These are phyloP conservation scores for Resseliella maxima DNA, from an alignment of 2,888 invertebrate genomes.

Conservation along the genomic window DNA sequence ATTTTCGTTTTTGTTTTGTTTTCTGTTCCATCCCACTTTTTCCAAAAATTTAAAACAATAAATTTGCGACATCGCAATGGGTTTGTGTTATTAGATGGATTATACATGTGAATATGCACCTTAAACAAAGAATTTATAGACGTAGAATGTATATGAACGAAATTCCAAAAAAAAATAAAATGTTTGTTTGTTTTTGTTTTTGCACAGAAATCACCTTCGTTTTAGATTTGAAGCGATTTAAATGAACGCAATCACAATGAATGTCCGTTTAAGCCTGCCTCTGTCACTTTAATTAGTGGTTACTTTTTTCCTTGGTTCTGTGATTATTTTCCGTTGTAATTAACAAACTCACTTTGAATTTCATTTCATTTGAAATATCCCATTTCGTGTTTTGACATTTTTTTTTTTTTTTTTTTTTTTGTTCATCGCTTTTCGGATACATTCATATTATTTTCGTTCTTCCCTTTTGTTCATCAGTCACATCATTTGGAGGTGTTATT, in stretches of 20 bases:
- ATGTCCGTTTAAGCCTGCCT: neutral
- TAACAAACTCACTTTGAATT: neutral
- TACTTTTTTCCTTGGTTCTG: neutral
- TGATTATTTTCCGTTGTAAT: neutral
- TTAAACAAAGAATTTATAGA: neutral
- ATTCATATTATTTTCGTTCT: neutral
- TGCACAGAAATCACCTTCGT: neutral
- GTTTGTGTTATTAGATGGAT: constrained; percentile 20
- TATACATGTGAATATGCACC: neutral
- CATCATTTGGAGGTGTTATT: neutral
- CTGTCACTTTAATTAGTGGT: neutral
- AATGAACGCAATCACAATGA: neutral
- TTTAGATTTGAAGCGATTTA: neutral
- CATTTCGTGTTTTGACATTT: neutral
- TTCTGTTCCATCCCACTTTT: neutral
- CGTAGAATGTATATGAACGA: too few relatives aligned
- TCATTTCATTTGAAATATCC: too few relatives aligned
- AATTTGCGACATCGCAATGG: neutral
- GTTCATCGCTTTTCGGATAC: neutral
- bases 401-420: too few relatives aligned
- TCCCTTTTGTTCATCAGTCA: neutral
- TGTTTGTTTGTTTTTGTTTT: neutral
- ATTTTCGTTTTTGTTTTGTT: neutral
- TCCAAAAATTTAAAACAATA: neutral
- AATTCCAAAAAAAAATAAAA: neutral